Percentiles rank a stretch among this genome's conserved stretches.
Conservation (phyloP, 2,797 vertebrate species). For the Labroides dimidiatus region DNA sequence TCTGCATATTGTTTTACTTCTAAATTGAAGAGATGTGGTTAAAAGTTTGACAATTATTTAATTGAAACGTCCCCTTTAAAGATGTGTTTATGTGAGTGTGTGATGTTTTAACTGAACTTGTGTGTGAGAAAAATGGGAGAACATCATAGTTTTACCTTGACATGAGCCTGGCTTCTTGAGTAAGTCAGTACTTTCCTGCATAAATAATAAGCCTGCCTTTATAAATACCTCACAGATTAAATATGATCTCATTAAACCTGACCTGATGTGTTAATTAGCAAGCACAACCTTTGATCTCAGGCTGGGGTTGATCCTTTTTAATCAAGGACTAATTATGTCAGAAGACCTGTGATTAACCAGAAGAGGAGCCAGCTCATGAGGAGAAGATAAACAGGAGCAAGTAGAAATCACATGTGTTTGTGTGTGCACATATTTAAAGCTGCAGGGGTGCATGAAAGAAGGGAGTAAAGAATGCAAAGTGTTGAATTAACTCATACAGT, state of each 20-base stretch:
- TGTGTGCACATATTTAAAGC: background rate
- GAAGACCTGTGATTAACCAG: conserved; percentile 59
- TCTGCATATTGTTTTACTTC: too few species aligned
- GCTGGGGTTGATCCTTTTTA: conserved; percentile 58
- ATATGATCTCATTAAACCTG: conserved; percentile 37
- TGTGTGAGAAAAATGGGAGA: background rate
- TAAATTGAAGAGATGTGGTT: too few species aligned
- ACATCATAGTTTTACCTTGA: background rate
- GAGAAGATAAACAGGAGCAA: conserved; percentile 29
- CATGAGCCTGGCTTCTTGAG: background rate
- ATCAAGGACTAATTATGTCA: conserved; percentile 70
- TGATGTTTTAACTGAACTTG: background rate
- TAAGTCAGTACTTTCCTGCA: conserved; percentile 12
- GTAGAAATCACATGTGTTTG: conserved; percentile 5
- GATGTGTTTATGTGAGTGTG: too few species aligned
- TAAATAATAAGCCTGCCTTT: conserved; percentile 39
- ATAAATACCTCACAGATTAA: conserved; percentile 44
- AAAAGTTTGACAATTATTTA: too few species aligned
- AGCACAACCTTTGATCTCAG: conserved; percentile 58
- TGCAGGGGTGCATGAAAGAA: background rate
- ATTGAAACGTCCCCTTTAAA: too few species aligned
- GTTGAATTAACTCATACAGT: background rate
- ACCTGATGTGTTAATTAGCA: conserved; percentile 61
- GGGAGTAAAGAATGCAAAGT: background rate
- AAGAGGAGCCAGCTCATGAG: conserved; percentile 25